These are phyloP conservation scores for Cephus rjabovi DNA, from an alignment of 2,888 invertebrate genomes.

Conservation along the genomic window DNA sequence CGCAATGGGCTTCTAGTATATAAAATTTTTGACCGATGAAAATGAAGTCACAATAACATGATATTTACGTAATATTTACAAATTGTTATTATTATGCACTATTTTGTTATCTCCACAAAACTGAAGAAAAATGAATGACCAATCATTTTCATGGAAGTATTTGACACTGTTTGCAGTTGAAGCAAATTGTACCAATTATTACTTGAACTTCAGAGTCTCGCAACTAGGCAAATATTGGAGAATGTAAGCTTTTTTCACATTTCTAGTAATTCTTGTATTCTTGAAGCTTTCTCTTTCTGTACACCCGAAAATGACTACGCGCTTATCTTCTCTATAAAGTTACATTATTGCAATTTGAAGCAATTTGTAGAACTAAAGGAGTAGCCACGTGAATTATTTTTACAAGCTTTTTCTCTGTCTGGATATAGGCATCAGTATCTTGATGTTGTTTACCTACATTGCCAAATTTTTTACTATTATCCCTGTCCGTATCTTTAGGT, in stretches of 20 bases:
- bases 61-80: neutral
- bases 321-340: neutral
- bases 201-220: neutral
- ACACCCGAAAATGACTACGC: neutral
- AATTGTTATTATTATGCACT: neutral
- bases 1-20: neutral
- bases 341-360: neutral
- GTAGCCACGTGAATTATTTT: neutral
- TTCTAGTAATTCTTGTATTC: neutral
- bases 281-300: neutral
- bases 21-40: neutral
- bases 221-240: neutral
- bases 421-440: neutral
- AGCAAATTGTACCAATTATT: neutral
- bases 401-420: neutral
- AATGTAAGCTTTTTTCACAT: neutral
- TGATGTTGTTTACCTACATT: neutral
- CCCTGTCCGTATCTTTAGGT: neutral
- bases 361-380: neutral
- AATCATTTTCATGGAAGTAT: neutral
- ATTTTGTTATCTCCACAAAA: neutral
- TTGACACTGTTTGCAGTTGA: neutral
- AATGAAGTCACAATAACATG: neutral
- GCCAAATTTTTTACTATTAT: neutral
- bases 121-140: neutral